Conservation (phyloP, 2,113 vertebrate species). For the Pungitius pungitius region DNA sequence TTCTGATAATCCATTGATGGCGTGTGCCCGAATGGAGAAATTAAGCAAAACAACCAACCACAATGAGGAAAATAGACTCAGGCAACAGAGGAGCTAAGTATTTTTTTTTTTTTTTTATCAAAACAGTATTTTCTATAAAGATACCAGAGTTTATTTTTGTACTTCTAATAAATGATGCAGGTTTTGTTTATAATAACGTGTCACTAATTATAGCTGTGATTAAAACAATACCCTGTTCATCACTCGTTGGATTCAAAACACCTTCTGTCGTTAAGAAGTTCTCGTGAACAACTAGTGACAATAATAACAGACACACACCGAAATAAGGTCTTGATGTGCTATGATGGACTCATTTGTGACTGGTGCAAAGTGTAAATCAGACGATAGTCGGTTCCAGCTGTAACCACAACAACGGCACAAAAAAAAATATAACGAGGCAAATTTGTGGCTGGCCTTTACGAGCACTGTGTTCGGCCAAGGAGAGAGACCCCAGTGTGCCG, state of each 20-base stretch:
- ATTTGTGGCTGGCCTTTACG: too few species aligned
- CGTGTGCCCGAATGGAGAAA: slow-evolving; percentile 68
- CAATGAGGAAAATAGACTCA: slow-evolving; percentile 61
- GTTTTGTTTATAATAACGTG: background rate
- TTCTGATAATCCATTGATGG: slow-evolving; percentile 69
- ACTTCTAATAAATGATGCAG: background rate
- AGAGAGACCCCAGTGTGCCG: too few species aligned
- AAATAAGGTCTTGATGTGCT: too few species aligned
- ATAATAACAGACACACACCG: too few species aligned
- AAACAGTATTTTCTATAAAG: slow-evolving; percentile 4
- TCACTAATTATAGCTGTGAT: background rate
- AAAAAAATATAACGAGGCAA: too few species aligned
- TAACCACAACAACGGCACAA: too few species aligned
- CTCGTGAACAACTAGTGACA: background rate
- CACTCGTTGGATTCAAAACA: background rate
- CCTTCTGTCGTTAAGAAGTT: background rate
- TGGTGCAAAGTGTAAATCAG: too few species aligned
- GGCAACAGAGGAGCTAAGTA: slow-evolving; percentile 35
- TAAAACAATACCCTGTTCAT: background rate
- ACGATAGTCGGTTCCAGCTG: too few species aligned
- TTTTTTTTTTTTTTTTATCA: slow-evolving; percentile 31
- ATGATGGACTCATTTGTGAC: too few species aligned
- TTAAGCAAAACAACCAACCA: slow-evolving; percentile 60
- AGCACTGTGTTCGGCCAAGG: too few species aligned
- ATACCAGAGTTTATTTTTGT: slow-evolving; percentile 17